Percentiles rank a stretch among this genome's conserved stretches.
Conservation (phyloP, 2,797 vertebrate genomes). For the Leptodactylus fallax region DNA sequence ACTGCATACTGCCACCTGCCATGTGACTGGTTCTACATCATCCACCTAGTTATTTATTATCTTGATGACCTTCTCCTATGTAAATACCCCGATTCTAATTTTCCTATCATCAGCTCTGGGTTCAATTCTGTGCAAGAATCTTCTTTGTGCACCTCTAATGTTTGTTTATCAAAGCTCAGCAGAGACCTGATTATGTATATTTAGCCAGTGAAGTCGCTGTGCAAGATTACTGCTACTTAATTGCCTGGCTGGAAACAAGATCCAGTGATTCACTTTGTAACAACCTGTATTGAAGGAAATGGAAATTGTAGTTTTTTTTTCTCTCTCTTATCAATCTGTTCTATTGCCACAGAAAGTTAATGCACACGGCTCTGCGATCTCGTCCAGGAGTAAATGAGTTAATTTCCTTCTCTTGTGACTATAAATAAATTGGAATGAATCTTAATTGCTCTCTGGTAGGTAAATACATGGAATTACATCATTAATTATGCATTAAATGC, state of each 20-base stretch:
- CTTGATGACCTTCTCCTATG: constrained; percentile 35
- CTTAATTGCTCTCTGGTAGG: constrained; percentile 56
- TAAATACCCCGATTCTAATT: constrained; percentile 4
- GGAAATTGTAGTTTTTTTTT: constrained; percentile 1
- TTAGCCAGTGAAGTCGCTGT: constrained; percentile 37
- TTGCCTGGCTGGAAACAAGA: constrained; percentile 45
- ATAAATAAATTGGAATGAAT: constrained; percentile 45
- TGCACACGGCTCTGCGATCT: neutral
- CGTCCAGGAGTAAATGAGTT: constrained; percentile 26
- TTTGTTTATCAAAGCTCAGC: constrained; percentile 47
- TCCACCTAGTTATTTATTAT: constrained; percentile 20
- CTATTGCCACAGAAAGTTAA: neutral
- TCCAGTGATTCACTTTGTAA: constrained; percentile 42
- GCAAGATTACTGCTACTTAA: constrained; percentile 35
- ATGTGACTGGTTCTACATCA: constrained; percentile 1
- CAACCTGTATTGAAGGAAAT: constrained; percentile 35
- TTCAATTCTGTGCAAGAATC: constrained; percentile 18
- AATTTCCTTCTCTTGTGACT: constrained; percentile 51
- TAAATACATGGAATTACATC: constrained; percentile 50
- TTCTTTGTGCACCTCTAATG: constrained; percentile 29
- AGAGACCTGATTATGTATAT: constrained; percentile 56
- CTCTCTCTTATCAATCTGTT: constrained; percentile 48
- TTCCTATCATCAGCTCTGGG: constrained; percentile 14
- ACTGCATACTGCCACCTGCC: constrained; percentile 16
- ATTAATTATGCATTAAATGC: constrained; percentile 53